Evolutionary conservation across 2,113 vertebrate genomes (phyloP).

Genomic region (Ageneiosus marmoratus): DNA sequence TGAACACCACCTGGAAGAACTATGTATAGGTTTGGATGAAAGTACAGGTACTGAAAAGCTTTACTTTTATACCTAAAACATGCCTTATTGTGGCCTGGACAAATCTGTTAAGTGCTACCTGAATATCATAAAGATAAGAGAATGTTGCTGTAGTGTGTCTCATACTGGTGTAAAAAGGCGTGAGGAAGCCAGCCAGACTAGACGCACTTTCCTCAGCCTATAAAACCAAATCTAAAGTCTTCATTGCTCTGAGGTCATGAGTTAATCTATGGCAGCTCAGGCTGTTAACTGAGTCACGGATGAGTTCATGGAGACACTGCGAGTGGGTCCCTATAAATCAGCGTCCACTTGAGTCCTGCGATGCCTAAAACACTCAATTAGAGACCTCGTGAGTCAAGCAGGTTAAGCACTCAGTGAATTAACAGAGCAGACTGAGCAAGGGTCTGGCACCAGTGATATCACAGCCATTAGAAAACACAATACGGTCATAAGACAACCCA

Average conservation of each 20-base stretch:
- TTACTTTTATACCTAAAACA: too few species aligned
- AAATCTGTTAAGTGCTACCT: neutral
- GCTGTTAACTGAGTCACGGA: slow-evolving; percentile 78
- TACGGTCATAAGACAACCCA: slow-evolving; percentile 27
- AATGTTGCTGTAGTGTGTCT: neutral
- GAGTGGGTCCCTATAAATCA: slow-evolving; percentile 52
- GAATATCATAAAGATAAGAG: neutral
- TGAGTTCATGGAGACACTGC: slow-evolving; percentile 74
- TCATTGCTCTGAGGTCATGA: slow-evolving; percentile 64
- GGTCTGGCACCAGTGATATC: slow-evolving; percentile 58
- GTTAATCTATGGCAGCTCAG: slow-evolving; percentile 65
- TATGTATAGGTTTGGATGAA: neutral
- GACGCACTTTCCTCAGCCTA: slow-evolving; percentile 40
- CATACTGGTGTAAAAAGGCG: slow-evolving; percentile 18
- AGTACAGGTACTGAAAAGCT: neutral
- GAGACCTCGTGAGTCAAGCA: slow-evolving; percentile 52
- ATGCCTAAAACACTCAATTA: slow-evolving; percentile 49
- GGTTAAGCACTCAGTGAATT: slow-evolving; percentile 54
- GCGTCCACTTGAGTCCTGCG: slow-evolving; percentile 12
- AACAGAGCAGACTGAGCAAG: slow-evolving; percentile 43
- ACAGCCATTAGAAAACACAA: slow-evolving; percentile 46
- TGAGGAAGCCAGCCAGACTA: slow-evolving; percentile 30
- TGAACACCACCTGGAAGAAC: neutral
- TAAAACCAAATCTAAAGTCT: slow-evolving; percentile 48
- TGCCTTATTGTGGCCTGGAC: neutral